Percentiles rank a stretch among this genome's conserved stretches.
Evolutionary conservation across 2,888 invertebrate genomes (phyloP).

Genomic region (Eulithis testata): DNA sequence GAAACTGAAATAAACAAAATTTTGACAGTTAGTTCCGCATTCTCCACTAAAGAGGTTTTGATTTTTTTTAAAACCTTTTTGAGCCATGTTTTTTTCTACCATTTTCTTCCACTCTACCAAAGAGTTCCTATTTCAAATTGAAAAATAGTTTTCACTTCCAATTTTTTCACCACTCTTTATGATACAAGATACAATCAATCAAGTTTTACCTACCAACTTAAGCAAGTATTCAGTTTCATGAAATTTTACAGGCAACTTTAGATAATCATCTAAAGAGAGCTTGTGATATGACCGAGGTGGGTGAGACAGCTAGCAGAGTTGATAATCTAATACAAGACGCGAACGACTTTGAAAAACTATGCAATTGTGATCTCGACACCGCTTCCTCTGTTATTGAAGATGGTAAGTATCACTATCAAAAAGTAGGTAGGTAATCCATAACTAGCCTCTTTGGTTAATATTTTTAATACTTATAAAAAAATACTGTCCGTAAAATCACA

Average conservation of each 20-base stretch:
- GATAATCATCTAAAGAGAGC: conserved; percentile 91
- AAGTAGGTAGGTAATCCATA: no score
- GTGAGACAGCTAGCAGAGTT: conserved; percentile 93
- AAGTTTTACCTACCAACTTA: no score
- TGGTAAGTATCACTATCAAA: conserved; percentile 59
- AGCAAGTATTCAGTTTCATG: not conserved
- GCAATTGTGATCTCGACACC: conserved; percentile 92
- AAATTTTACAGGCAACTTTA: conserved; percentile 86
- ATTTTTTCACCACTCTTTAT: not conserved
- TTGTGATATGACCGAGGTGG: conserved; percentile 94
- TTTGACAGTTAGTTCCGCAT: not conserved
- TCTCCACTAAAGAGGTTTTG: not conserved
- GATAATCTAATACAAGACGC: conserved; percentile 92
- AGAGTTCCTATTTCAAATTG: conserved; percentile 10
- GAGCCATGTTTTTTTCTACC: no score
- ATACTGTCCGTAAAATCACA: no score
- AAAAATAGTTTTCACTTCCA: not conserved
- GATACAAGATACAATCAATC: no score
- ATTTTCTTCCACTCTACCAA: no score
- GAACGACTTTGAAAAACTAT: conserved; percentile 90
- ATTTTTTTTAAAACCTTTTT: no score
- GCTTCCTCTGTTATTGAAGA: conserved; percentile 92
- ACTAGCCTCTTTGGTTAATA: no score
- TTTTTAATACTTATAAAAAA: no score
- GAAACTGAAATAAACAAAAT: no score